Conservation (phyloP, 1,140 invertebrate species). For the Caenorhabditis tropicalis region DNA sequence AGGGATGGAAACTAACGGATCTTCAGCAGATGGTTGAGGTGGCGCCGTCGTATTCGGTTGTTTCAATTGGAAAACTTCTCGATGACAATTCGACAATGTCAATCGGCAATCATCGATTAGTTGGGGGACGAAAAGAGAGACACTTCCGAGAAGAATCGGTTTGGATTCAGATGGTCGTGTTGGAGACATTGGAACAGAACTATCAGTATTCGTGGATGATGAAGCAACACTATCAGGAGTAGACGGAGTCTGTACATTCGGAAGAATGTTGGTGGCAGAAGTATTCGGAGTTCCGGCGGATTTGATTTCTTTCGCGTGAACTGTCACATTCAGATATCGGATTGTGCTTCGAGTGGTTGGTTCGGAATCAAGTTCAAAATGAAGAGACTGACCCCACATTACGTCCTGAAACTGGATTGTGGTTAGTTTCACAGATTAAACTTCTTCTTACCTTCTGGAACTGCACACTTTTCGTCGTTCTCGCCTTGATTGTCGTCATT, state of each 20-base stretch:
- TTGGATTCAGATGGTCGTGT: neutral
- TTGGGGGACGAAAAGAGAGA: conserved; percentile 66
- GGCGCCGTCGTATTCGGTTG: conserved; percentile 52
- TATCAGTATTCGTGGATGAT: neutral
- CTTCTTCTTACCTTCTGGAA: neutral
- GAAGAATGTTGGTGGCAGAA: neutral
- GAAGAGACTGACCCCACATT: conserved; percentile 68
- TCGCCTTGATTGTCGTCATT: conserved; percentile 34
- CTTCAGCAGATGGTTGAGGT: neutral
- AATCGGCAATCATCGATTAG: conserved; percentile 66
- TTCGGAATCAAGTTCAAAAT: conserved; percentile 61
- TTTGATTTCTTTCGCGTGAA: conserved; percentile 57
- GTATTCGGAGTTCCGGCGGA: conserved; percentile 7
- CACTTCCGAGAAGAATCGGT: conserved; percentile 65
- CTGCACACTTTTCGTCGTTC: conserved; percentile 29
- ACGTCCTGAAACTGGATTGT: conserved; percentile 56
- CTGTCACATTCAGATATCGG: conserved; percentile 64
- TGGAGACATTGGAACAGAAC: neutral
- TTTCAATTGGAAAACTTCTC: conserved; percentile 66
- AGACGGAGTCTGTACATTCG: neutral
- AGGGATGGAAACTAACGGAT: neutral
- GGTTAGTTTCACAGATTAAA: neutral
- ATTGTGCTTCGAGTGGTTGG: neutral
- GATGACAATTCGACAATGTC: conserved; percentile 66
- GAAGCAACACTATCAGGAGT: conserved; percentile 25